Percentiles rank a stretch among this genome's conserved stretches.
These are phyloP conservation scores for Heliornis fulica DNA, from an alignment of 2,113 vertebrate species.

Conservation along the genomic window DNA sequence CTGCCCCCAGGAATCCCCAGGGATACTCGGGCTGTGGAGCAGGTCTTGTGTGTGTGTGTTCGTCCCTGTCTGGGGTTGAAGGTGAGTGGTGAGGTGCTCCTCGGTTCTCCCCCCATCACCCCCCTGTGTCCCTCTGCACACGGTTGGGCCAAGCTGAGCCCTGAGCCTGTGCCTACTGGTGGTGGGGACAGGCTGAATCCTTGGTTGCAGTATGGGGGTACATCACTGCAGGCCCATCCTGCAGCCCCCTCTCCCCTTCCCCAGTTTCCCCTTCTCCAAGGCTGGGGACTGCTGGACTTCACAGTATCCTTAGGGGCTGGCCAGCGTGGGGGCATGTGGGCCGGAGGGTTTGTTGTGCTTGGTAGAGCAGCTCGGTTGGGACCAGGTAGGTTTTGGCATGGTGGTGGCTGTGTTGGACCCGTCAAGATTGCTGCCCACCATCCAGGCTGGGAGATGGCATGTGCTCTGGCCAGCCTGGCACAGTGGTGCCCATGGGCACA, in stretches of 20 bases:
- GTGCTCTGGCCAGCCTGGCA: neutral
- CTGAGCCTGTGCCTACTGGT: neutral
- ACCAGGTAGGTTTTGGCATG: neutral
- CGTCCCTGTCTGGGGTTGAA: neutral
- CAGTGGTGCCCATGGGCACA: neutral
- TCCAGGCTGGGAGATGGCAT: fast-evolving
- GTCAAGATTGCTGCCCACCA: fast-evolving
- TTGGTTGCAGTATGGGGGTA: neutral
- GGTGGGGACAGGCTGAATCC: neutral
- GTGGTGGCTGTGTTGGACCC: neutral
- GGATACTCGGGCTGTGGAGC: neutral
- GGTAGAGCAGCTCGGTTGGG: neutral
- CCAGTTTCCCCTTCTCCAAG: neutral
- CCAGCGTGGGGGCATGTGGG: neutral
- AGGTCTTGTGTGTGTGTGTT: too few species aligned
- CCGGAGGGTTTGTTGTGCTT: neutral
- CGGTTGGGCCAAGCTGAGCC: neutral
- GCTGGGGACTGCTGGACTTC: too few species aligned
- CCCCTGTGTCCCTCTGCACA: neutral
- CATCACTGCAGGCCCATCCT: neutral
- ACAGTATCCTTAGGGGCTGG: neutral
- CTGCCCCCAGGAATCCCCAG: too few species aligned
- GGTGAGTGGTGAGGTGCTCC: neutral
- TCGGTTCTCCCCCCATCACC: neutral
- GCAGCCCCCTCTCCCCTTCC: too few species aligned